Conservation (phyloP, 2,113 vertebrate genomes). For the Phalacrocorax pelagicus region DNA sequence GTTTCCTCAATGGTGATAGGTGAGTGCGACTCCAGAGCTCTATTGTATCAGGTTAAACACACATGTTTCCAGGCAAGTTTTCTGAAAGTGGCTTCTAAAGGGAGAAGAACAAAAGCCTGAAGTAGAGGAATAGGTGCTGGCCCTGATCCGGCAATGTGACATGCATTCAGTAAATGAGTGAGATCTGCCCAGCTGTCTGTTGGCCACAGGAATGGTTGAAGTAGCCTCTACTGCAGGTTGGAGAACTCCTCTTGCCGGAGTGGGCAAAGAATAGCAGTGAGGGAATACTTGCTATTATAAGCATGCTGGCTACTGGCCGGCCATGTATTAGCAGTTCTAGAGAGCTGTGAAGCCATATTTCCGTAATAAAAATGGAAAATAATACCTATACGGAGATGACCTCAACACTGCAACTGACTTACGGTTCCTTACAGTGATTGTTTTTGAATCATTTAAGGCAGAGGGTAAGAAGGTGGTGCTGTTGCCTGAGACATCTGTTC, state of each 20-base stretch:
- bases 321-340: not conserved
- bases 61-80: not conserved
- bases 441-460: not conserved
- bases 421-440: not conserved
- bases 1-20: not conserved
- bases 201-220: not conserved
- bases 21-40: not conserved
- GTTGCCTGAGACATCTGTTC: not conserved
- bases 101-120: not conserved
- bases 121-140: not conserved
- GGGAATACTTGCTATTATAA: slow-evolving; percentile 31
- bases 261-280: not conserved
- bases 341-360: slow-evolving; percentile 35
- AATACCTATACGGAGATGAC: slow-evolving; percentile 35
- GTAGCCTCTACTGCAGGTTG: not conserved
- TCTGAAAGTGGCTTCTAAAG: not conserved
- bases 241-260: not conserved
- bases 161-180: not conserved
- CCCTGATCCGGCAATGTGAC: not conserved
- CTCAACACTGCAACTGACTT: slow-evolving; percentile 7
- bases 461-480: not conserved
- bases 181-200: not conserved
- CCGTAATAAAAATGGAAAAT: slow-evolving; percentile 18
- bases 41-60: not conserved
- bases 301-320: not conserved